Evolutionary conservation across 2,888 invertebrate genomes (phyloP), one percentile per base, ranked within the genome.

Genomic region (Pristionchus entomophagus): DNA sequence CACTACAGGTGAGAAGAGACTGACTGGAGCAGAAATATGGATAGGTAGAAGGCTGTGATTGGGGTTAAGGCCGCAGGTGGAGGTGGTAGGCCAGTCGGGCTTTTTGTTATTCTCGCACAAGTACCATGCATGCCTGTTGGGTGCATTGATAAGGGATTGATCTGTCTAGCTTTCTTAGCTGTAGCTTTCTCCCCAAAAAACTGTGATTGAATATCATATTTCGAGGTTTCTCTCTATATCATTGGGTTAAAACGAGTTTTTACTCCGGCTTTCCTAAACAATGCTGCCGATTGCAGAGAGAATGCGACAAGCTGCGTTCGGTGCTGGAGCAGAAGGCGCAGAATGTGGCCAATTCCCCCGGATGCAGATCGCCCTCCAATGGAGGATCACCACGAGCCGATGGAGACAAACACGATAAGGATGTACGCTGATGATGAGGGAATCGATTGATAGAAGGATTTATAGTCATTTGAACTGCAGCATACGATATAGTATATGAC

Each of bases 261-360:
- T n/a, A n/a, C n/a, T n/a, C n/a, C n/a, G 51, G 3, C 14, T 19
- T 53, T 26, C 5, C n/a, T 26, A 26, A 49, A 5, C 49, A 78
- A 45, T 49, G 19, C 5, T 8, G 6, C 59, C n/a, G 59, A 80
- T 86, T 92, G 56, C 89, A 93, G 92, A 88, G 92, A 69, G 93
- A 93, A 91, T 93, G 93, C 86, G 94, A 95, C 92, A 95, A 95
- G 90, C 92, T 95, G 85, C 94, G 94, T 86, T 94, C 94, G 1
- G 95, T 95, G 51, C 92, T 95, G 85, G 94, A 94, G 87, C 94
- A 94, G 87, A 95, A 94, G 87, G 94, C 94, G 32, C 91, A 92
- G 78, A 89, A 91, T 35, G 90, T 91, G 2, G 92, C 91, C 59
- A 91, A 91, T 53, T 89, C 89, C 8, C 38, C 86, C 38, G 26